Evolutionary conservation across 2,888 invertebrate species (phyloP).

Genomic region (Neoscelio sp.): DNA sequence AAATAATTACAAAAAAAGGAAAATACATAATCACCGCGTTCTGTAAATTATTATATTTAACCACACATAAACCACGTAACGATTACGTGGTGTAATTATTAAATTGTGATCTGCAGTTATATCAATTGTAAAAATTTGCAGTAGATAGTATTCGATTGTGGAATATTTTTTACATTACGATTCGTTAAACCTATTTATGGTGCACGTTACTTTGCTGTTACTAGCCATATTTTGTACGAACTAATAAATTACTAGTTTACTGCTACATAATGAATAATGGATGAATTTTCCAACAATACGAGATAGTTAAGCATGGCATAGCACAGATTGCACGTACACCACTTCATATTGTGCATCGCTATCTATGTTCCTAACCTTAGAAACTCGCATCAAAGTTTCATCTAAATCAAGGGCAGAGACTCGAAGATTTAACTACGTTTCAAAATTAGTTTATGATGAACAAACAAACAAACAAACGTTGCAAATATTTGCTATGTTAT

Average conservation of each 20-base stretch:
- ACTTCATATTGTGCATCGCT: slow-evolving; percentile 26
- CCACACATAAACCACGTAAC: no score
- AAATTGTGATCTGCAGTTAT: no score
- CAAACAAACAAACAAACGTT: no score
- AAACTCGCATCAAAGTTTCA: slow-evolving; percentile 31
- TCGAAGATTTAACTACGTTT: slow-evolving; percentile 4
- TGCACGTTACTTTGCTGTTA: slow-evolving; percentile 15
- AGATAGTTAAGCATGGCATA: slow-evolving; percentile 44
- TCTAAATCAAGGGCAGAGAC: slow-evolving; percentile 32
- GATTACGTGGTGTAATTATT: no score
- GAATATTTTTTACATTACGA: slow-evolving; percentile 30
- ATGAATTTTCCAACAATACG: slow-evolving; percentile 30
- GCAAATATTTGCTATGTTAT: no score
- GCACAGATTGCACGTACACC: slow-evolving; percentile 40
- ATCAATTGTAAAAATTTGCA: slow-evolving; percentile 15
- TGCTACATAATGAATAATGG: no score
- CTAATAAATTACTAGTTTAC: no score
- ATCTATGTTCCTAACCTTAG: slow-evolving; percentile 38
- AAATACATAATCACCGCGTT: no score
- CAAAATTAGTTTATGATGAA: no score
- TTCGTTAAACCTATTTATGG: slow-evolving; percentile 42
- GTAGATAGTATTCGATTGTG: slow-evolving; percentile 24
- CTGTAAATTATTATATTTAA: no score
- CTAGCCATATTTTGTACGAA: slow-evolving; percentile 53
- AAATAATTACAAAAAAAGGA: no score